Evolutionary conservation across 2,888 invertebrate species (phyloP).

Genomic region (Eilema griseolum): DNA sequence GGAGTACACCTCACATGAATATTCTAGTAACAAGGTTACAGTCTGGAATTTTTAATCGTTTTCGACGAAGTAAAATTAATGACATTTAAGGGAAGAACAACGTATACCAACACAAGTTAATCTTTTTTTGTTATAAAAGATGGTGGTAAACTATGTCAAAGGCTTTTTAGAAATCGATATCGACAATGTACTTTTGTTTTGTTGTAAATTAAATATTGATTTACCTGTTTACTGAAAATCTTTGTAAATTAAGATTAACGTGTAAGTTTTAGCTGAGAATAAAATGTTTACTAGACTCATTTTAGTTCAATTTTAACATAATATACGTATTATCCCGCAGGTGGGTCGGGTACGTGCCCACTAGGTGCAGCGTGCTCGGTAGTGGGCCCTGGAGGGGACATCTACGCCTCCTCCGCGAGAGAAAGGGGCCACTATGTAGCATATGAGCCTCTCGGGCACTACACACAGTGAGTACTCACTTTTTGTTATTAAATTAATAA

Average conservation of each 20-base stretch:
- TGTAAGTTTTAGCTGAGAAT: not conserved
- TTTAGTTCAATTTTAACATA: not conserved
- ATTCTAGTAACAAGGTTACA: not conserved
- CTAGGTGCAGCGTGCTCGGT: constrained; percentile 69
- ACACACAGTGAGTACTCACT: constrained; percentile 74
- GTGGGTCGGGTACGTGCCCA: constrained; percentile 69
- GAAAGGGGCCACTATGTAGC: constrained; percentile 84
- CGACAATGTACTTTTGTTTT: not conserved
- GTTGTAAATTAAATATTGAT: not conserved
- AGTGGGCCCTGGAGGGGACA: constrained; percentile 55
- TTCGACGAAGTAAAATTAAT: not conserved
- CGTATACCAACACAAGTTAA: not conserved
- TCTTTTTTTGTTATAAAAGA: not conserved
- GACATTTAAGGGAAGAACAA: not conserved
- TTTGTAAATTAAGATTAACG: not conserved
- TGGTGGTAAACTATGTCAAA: not conserved
- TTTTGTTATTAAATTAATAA: too few species aligned
- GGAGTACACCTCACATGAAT: not conserved
- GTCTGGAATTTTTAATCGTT: not conserved
- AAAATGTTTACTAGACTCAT: not conserved
- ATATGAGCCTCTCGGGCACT: constrained; percentile 82
- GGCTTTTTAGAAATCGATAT: not conserved
- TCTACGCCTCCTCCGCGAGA: constrained; percentile 78
- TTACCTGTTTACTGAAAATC: too few species aligned
- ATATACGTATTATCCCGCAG: constrained; percentile 41